Conservation (phyloP, 2,888 invertebrate genomes). For the Molanna angustata region DNA sequence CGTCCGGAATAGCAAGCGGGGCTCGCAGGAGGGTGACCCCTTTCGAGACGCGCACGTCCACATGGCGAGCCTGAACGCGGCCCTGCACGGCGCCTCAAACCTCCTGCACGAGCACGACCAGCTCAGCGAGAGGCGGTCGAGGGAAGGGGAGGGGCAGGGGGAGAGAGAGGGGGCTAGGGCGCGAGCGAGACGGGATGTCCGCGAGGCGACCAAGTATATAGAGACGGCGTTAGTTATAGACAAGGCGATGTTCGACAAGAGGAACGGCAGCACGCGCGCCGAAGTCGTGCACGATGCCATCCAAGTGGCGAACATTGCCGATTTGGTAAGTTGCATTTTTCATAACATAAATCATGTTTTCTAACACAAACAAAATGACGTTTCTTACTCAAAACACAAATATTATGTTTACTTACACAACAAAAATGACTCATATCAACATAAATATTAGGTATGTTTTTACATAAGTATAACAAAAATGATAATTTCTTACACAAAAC, state of each 20-base stretch:
- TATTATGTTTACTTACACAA: too few relatives aligned
- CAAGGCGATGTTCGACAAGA: constrained; percentile 92
- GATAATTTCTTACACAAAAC: too few relatives aligned
- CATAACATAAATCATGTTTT: too few relatives aligned
- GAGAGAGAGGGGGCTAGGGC: not conserved
- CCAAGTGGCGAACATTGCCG: constrained; percentile 96
- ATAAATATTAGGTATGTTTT: too few relatives aligned
- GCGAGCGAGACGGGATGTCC: constrained; percentile 66
- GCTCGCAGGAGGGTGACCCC: constrained; percentile 35
- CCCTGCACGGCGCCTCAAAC: not conserved
- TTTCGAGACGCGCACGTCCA: constrained; percentile 17
- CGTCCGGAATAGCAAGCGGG: constrained; percentile 34
- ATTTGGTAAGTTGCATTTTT: constrained; percentile 88
- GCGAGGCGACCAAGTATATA: constrained; percentile 90
- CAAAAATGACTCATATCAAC: too few relatives aligned
- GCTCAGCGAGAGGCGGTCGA: not conserved
- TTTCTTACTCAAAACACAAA: too few relatives aligned
- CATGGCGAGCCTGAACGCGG: constrained; percentile 10
- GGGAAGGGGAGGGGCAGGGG: not conserved
- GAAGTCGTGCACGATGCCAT: constrained; percentile 93
- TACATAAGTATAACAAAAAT: too few relatives aligned
- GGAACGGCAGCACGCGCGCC: constrained; percentile 83
- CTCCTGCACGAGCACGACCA: not conserved
- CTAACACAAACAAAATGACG: too few relatives aligned
- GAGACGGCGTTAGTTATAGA: constrained; percentile 95